A percentile compares a stretch with the other conserved stretches of the same genome.
Evolutionary conservation across 1,140 invertebrate species (phyloP).

Genomic region (Drosophila repletoides): DNA sequence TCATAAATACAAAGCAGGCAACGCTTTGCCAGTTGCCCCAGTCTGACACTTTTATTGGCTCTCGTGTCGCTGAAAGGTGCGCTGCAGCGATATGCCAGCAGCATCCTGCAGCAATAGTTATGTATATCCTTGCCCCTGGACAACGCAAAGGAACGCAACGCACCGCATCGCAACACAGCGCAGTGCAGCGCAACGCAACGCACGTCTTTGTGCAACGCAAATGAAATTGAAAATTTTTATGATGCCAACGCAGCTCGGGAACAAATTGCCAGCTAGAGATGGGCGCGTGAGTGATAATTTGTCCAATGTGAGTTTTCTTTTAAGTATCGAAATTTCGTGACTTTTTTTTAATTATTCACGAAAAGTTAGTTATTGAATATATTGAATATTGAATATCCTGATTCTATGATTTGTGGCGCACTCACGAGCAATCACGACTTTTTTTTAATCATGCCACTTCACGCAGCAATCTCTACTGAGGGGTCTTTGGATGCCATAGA

Average conservation of each 20-base stretch:
- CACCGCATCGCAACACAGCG: too few relatives aligned
- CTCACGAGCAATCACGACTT: too few relatives aligned
- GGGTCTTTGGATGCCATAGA: too few relatives aligned
- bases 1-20: slow-evolving; percentile 78
- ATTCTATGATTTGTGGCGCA: too few relatives aligned
- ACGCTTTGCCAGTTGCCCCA: slow-evolving; percentile 63
- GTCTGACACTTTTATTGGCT: slow-evolving; percentile 75
- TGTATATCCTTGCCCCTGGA: slow-evolving; percentile 9
- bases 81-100: slow-evolving; percentile 64
- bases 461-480: too few relatives aligned
- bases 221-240: slow-evolving; percentile 80
- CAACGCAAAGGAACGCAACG: slow-evolving; percentile 40
- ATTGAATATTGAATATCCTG: too few relatives aligned
- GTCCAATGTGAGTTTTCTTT: too few relatives aligned
- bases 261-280: background rate
- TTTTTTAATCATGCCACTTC: too few relatives aligned
- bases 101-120: slow-evolving; percentile 48
- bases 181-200: slow-evolving; percentile 17
- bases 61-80: slow-evolving; percentile 55
- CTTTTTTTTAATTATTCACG: too few relatives aligned
- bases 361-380: too few relatives aligned
- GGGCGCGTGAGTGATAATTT: background rate
- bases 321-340: too few relatives aligned
- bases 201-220: slow-evolving; percentile 62
- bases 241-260: slow-evolving; percentile 51